Evolutionary conservation across 2,113 vertebrate species (phyloP).

Genomic region (Dermatemys mawii): DNA sequence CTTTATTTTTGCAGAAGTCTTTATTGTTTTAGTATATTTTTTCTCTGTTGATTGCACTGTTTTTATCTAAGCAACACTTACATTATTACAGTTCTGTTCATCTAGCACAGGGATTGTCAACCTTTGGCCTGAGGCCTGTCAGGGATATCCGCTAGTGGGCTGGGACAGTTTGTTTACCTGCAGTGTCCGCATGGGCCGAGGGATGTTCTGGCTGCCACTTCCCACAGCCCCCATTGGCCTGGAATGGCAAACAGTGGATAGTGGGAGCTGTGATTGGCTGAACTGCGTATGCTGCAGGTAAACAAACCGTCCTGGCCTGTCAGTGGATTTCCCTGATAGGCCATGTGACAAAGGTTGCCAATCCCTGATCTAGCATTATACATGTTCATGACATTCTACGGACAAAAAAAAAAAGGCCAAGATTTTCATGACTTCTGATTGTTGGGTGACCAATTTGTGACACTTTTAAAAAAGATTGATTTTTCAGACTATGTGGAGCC

Average conservation of each 20-base stretch:
- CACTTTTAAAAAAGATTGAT: background rate
- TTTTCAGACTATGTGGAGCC: background rate
- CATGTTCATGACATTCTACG: background rate
- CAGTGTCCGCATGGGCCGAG: too few relatives aligned
- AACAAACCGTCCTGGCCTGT: too few relatives aligned
- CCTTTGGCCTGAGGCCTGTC: too few relatives aligned
- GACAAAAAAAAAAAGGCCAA: background rate
- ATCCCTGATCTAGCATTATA: background rate
- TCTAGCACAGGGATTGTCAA: background rate
- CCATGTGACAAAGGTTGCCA: too few relatives aligned
- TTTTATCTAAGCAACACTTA: background rate
- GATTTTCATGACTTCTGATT: background rate
- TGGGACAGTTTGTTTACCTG: too few relatives aligned
- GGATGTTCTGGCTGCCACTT: too few relatives aligned
- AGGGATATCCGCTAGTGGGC: too few relatives aligned
- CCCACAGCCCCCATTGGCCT: too few relatives aligned
- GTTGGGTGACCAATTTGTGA: background rate
- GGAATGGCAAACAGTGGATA: too few relatives aligned
- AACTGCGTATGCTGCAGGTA: too few relatives aligned
- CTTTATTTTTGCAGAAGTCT: background rate
- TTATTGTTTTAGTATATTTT: background rate
- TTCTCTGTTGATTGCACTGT: background rate
- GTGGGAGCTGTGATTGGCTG: too few relatives aligned
- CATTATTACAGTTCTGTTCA: background rate
- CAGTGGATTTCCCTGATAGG: too few relatives aligned